These are phyloP conservation scores for Carpatolechia fugitivella DNA, from an alignment of 2,888 invertebrate species.

Conservation along the genomic window DNA sequence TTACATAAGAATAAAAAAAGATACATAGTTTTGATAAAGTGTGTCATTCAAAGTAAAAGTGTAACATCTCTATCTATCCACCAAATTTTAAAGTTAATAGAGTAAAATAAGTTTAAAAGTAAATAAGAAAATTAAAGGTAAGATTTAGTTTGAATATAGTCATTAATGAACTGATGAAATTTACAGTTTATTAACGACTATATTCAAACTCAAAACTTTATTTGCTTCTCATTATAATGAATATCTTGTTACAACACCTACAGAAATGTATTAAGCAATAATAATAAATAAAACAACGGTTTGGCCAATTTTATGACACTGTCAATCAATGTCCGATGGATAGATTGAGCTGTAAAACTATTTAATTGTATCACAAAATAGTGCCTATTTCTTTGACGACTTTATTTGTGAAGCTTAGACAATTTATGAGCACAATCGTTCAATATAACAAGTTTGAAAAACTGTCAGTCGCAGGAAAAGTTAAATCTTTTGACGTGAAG, in stretches of 20 bases:
- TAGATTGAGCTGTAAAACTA: conserved; percentile 7
- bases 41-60: no score
- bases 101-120: no score
- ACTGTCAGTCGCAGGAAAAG: neutral
- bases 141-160: no score
- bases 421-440: conserved; percentile 23
- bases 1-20: no score
- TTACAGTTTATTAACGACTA: no score
- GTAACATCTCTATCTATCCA: no score
- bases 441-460: neutral
- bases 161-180: no score
- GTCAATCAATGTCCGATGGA: conserved; percentile 7
- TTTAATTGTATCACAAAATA: neutral
- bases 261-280: neutral
- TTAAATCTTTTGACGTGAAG: no score
- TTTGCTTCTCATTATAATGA: neutral
- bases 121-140: no score
- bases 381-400: conserved; percentile 18
- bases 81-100: no score
- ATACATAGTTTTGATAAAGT: no score
- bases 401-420: conserved; percentile 10
- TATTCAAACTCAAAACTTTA: no score
- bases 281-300: neutral
- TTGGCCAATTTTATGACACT: neutral
- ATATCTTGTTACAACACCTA: neutral